Percentiles rank a stretch among this genome's conserved stretches.
Evolutionary conservation across 1,140 invertebrate genomes (phyloP).

Genomic region (Schlechtendalia chinensis): DNA sequence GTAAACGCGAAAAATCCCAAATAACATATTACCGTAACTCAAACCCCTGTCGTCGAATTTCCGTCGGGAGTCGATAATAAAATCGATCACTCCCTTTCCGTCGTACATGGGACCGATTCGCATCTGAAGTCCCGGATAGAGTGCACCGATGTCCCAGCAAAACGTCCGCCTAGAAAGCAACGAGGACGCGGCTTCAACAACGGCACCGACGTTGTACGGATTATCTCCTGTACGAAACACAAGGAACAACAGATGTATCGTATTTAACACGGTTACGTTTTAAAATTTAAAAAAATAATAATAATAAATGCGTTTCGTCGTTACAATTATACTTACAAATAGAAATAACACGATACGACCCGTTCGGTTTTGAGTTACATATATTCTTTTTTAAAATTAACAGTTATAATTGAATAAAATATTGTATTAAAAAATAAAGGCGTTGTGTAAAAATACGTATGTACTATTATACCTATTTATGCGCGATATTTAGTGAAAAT

Average conservation of each 20-base stretch:
- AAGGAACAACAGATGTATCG: not conserved
- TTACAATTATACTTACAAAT: too few relatives aligned
- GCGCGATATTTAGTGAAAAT: too few relatives aligned
- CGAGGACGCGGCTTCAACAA: slow-evolving; percentile 50
- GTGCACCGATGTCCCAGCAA: slow-evolving; percentile 50
- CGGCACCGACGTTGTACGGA: slow-evolving; percentile 46
- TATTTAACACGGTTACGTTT: too few relatives aligned
- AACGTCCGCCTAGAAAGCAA: slow-evolving; percentile 52
- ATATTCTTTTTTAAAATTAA: too few relatives aligned
- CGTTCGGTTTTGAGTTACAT: too few relatives aligned
- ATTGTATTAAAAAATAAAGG: too few relatives aligned
- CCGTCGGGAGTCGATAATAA: slow-evolving; percentile 44
- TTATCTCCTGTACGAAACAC: slow-evolving; percentile 33
- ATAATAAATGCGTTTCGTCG: not conserved
- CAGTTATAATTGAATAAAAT: too few relatives aligned
- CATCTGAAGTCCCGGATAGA: slow-evolving; percentile 52
- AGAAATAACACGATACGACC: too few relatives aligned
- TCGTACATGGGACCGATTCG: slow-evolving; percentile 49
- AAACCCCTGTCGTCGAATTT: slow-evolving; percentile 13
- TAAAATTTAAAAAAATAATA: not conserved
- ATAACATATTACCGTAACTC: not conserved
- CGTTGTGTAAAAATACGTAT: too few relatives aligned
- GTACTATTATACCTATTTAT: too few relatives aligned
- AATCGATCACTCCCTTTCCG: slow-evolving; percentile 50
- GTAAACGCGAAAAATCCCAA: too few relatives aligned